These are phyloP conservation scores for Trypoxylus dichotomus DNA, from an alignment of 1,140 invertebrate genomes.

Conservation along the genomic window DNA sequence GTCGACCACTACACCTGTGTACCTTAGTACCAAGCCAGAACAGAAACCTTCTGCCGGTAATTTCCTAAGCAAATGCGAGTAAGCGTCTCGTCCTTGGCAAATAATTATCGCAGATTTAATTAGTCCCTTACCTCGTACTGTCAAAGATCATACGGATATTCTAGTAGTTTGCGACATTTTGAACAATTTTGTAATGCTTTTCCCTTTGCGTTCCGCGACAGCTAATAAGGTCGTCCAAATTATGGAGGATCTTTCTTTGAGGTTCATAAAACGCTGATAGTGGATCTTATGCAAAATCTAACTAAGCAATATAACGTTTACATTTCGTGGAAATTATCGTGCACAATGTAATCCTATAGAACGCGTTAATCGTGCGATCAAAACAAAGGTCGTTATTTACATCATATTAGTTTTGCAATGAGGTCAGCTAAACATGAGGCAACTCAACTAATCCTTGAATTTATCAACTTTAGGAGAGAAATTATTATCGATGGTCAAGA, in stretches of 20 bases:
- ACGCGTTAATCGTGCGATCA: not conserved
- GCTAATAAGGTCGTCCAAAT: not conserved
- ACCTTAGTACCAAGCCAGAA: not conserved
- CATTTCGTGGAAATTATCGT: not conserved
- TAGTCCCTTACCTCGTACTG: not conserved
- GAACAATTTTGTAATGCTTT: not conserved
- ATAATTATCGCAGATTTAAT: not conserved
- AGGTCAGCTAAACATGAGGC: not conserved
- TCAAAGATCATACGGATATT: not conserved
- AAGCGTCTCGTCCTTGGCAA: conserved; percentile 1
- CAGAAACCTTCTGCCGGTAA: not conserved
- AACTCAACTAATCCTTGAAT: not conserved
- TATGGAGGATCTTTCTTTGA: conserved; percentile 20
- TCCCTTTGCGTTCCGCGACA: not conserved
- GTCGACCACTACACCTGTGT: not conserved
- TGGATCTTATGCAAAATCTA: not conserved
- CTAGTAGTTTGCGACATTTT: conserved; percentile 5
- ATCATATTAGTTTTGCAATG: too few species aligned
- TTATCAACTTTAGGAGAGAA: conserved; percentile 23
- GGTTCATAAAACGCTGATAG: conserved; percentile 8
- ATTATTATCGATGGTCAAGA: not conserved
- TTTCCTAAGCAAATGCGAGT: not conserved
- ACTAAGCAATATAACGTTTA: not conserved
- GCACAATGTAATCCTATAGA: not conserved
- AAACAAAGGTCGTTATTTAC: too few species aligned